phyloP scores from a whole-genome alignment of 2,888 invertebrate species.

The Tineola bisselliella region DNA sequence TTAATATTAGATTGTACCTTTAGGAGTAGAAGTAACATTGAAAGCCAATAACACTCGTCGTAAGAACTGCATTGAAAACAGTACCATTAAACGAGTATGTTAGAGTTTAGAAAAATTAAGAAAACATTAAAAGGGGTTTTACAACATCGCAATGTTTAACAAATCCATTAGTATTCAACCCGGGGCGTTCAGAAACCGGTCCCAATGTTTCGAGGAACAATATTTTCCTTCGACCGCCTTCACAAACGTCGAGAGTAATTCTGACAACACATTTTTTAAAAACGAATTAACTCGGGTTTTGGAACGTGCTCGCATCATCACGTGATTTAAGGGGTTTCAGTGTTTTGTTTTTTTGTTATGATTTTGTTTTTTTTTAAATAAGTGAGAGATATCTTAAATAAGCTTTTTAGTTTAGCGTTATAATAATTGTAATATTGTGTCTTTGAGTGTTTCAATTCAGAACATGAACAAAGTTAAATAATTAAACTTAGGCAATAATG shows the following conservation, averaged over 20 bases:
- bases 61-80: too few species aligned
- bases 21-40: too few species aligned
- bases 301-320: not conserved
- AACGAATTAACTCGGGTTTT: constrained; percentile 2
- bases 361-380: too few species aligned
- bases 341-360: not conserved
- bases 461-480: too few species aligned
- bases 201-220: not conserved
- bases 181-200: not conserved
- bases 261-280: constrained; percentile 2
- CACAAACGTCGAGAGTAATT: constrained; percentile 4
- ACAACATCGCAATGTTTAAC: not conserved
- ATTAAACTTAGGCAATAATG: too few species aligned
- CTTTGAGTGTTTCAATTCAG: too few species aligned
- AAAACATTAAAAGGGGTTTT: not conserved
- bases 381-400: too few species aligned
- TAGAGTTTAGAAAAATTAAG: not conserved
- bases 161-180: not conserved
- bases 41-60: too few species aligned
- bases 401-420: too few species aligned
- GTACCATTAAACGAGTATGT: too few species aligned
- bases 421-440: too few species aligned
- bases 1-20: too few species aligned
- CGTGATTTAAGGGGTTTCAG: not conserved
- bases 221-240: not conserved